These are phyloP conservation scores for Bombus consobrinus DNA, from an alignment of 1,140 invertebrate genomes.

Conservation along the genomic window DNA sequence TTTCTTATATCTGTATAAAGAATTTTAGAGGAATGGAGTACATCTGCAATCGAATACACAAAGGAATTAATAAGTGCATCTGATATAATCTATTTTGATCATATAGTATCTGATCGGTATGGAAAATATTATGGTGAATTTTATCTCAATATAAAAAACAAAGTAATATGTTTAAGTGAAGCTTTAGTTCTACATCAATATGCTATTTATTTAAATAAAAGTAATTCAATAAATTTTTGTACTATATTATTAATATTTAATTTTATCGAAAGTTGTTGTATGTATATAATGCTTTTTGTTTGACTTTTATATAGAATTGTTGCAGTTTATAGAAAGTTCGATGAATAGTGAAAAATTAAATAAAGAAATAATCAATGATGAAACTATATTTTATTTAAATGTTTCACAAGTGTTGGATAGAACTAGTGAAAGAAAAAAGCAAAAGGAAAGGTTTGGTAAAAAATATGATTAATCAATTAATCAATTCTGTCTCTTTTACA, in stretches of 20 bases:
- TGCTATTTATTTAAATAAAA: slow-evolving; percentile 65
- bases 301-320: slow-evolving; percentile 43
- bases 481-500: not conserved
- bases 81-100: slow-evolving; percentile 67
- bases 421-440: not conserved
- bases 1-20: slow-evolving; percentile 49
- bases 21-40: slow-evolving; percentile 66
- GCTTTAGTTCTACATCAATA: slow-evolving; percentile 64
- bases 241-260: not conserved
- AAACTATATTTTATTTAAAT: slow-evolving; percentile 31
- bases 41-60: slow-evolving; percentile 61
- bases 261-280: not conserved
- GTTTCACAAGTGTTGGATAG: slow-evolving; percentile 5
- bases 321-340: slow-evolving; percentile 36
- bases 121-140: slow-evolving; percentile 72
- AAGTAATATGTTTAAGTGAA: slow-evolving; percentile 64
- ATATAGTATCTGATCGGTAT: slow-evolving; percentile 51
- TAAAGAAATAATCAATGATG: slow-evolving; percentile 14
- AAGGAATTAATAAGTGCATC: slow-evolving; percentile 66
- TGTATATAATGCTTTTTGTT: not conserved
- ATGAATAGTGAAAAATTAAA: not conserved
- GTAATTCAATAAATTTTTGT: slow-evolving; percentile 46
- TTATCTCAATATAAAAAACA: slow-evolving; percentile 69
- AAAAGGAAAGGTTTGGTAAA: slow-evolving; percentile 13
- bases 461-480: slow-evolving; percentile 41